Base-by-base conservation (phyloP, 2,888 invertebrate genomes). In the Brachyptera putata region DNA sequence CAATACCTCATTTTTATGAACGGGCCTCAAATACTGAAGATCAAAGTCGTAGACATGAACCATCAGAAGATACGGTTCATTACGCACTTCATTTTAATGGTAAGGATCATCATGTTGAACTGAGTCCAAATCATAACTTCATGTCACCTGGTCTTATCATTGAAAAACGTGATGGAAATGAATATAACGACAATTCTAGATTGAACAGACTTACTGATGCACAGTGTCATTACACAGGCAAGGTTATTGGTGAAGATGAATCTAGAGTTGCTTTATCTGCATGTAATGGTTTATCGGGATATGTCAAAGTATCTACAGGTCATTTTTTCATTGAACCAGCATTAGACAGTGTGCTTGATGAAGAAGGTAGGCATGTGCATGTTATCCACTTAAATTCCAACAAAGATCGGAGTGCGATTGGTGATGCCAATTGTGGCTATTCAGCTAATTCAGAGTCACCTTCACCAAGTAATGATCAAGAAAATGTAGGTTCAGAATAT, bases 331-430 rank as follows among this genome's bases (percentile, higher is more conserved):
- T 46, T 24, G 46, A 46, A 24, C 46, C 46, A 46, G 24, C 24
- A 4, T 24, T 21, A 13, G 21, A 5, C n/a, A n/a, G n/a, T n/a
- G 4, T 13, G 24, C 46, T 46, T 24, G 24, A 24, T 9, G 22
- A 46, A 46, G 46, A 46, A 24, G 46, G 46, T 13, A 4, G 46
- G 24, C 46, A 46, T 46, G 21, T 46, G 24, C 46, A 46, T 21
- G 21, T 46, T 1, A 11, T 46, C 24, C 46, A 46, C 4, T n/a
- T 18, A 21, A 21, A n/a, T 46, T 5, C 22, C 11, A 13, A 30
- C 30, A 7, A 30, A 30, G 30, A 30, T 30, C 11, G 5, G 5
- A 11, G 11, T 30, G 11, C 5, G 5, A 30, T 30, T 7, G 30
- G 30, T 7, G 7, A 5, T 30, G 7, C 30, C 30, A 30, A 30